These are phyloP conservation scores for Centroberyx gerrardi DNA, from an alignment of 2,797 vertebrate species.

Conservation along the genomic window DNA sequence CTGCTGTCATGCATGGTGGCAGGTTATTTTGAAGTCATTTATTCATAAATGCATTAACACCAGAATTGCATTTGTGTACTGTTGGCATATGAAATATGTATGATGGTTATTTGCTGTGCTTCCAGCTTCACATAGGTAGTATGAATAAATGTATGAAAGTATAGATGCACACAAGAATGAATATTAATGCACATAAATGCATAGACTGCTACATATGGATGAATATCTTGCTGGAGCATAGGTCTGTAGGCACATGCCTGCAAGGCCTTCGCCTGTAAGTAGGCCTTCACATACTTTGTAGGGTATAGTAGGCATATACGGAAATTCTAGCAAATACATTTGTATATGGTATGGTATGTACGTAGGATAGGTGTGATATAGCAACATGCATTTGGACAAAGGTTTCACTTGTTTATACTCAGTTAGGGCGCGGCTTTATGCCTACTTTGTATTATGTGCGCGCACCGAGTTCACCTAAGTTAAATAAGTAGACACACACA, in stretches of 20 bases:
- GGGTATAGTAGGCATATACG: not conserved
- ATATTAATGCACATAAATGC: conserved; percentile 3
- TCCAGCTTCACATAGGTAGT: not conserved
- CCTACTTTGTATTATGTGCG: conserved; percentile 50
- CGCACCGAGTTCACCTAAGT: conserved; percentile 62
- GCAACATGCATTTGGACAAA: conserved; percentile 5
- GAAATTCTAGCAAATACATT: too few species aligned
- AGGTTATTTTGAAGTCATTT: not conserved
- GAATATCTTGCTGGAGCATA: not conserved
- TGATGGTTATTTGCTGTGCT: not conserved
- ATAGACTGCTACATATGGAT: not conserved
- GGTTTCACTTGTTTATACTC: conserved; percentile 43
- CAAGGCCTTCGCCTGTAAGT: not conserved
- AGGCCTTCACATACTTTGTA: not conserved
- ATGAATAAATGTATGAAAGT: conserved; percentile 18
- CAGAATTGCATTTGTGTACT: not conserved
- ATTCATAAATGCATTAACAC: conserved; percentile 24
- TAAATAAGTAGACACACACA: conserved; percentile 52
- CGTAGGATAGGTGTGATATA: not conserved
- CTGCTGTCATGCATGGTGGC: not conserved
- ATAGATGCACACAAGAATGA: conserved; percentile 9
- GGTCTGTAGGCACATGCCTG: not conserved
- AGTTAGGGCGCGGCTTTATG: conserved; percentile 48
- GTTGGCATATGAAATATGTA: conserved; percentile 9
- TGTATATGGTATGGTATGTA: not conserved